Evolutionary conservation across 2,113 vertebrate species (phyloP), one percentile per base, ranked within the genome.

Genomic region (Pollachius pollachius): DNA sequence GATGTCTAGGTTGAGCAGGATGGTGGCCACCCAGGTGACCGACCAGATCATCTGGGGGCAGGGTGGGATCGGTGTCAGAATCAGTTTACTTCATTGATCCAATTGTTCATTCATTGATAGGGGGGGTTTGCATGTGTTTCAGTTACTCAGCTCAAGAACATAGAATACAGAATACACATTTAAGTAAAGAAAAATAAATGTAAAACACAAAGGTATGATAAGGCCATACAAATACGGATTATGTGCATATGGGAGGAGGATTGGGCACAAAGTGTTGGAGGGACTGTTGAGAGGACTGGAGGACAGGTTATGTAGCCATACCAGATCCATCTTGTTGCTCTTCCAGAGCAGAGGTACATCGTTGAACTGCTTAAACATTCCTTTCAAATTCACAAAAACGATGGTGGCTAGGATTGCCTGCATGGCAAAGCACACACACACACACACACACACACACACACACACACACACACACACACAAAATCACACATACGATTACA

Each of bases 311-410:
- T 12, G 41, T 5, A 66, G 61, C 52, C 85, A 8, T 79, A 98
- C 96, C 95, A 98, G 76, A 73, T 99, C 97, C 7, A 90, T 75
- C 6, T 83, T 84, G 84, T 94, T 95, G 60, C 91, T 83, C 78
- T 81, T 94, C 96, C 96, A 98, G 64, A 99, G 92, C 0, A 7
- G 21, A 2, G 71, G 4, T 1, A 98, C 15, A 18, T 98, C 96
- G 0, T 1, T 3, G 68, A 94, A 93, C 87, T 99, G 96, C 82
- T 80, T 91, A 82, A 95, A 90, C 94, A 99, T 98, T 60, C 96
- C 96, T 77, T 96, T 96, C 80, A 98, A 89, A 83, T 99, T 99
- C 74, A 93, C 79, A 2, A 98, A 92, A 58, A 98, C 92, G 9
- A 93, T 94, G 4, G 94, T 91, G 25, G 96, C 79, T 81, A 98